phyloP scores from a whole-genome alignment of 2,888 invertebrate species.

The Oligia strigilis region DNA sequence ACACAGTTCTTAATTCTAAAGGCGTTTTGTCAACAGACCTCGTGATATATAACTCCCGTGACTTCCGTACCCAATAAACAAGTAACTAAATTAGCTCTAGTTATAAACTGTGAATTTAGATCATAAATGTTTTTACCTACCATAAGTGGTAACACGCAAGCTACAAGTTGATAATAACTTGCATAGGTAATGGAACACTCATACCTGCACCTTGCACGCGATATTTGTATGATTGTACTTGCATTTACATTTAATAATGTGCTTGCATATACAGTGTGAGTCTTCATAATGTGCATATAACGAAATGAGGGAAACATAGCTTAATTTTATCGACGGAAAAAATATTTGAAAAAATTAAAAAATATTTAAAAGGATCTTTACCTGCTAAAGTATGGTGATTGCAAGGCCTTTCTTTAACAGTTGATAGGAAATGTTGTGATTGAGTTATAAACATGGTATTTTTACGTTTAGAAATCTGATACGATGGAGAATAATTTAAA shows the following conservation, averaged over 20 bases:
- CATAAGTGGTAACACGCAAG: constrained; percentile 46
- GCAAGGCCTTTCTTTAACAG: no score
- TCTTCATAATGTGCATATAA: no score
- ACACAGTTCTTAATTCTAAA: not conserved
- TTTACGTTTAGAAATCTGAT: no score
- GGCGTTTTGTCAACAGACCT: no score
- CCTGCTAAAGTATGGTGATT: no score
- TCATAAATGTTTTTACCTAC: constrained; percentile 32
- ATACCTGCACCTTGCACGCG: constrained; percentile 61
- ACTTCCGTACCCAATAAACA: constrained; percentile 31
- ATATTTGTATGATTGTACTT: constrained; percentile 24
- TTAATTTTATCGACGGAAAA: no score
- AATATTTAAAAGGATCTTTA: no score
- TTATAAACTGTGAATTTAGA: constrained; percentile 26
- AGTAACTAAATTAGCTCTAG: constrained; percentile 26
- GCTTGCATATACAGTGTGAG: not conserved
- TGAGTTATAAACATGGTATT: no score
- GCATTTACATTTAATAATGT: not conserved
- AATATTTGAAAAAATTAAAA: no score
- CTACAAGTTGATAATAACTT: constrained; percentile 62
- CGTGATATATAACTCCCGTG: not conserved
- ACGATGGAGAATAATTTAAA: no score
- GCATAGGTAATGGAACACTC: constrained; percentile 57
- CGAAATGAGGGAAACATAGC: no score
- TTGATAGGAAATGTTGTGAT: no score